Base-by-base conservation (phyloP, 2,888 invertebrate genomes). In the Thymelicus sylvestris region DNA sequence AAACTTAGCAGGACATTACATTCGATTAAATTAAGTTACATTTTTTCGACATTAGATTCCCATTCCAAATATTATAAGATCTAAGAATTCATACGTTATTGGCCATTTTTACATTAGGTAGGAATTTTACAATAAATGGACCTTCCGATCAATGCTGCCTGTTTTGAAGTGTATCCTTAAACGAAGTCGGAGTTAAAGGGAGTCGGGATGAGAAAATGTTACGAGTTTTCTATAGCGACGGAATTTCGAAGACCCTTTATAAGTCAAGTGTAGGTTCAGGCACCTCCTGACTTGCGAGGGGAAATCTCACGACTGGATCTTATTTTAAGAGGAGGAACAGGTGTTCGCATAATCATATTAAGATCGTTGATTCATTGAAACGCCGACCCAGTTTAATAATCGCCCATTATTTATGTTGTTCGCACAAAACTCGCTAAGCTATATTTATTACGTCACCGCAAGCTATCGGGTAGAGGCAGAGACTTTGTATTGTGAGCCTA, bases 191-290 rank as follows among this genome's bases (percentile, higher is more conserved):
- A 31, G 31, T 31, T 55, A 13, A 38, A 47, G 41, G 10, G 47
- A 48, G 24, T 38, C 10, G 38, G 52, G 10, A 48, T 55, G 57
- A 63, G 47, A 64, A 69, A 64, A 64, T 69, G 67, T 74, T 73
- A 72, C 66, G 61, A 74, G 67, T 68, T 73, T 76, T 73, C 76
- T 77, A 38, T 77, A 74, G 70, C 71, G 75, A 74, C 76, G 74
- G 74, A 64, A 72, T 73, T 74, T 75, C 72, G 75, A 85, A 81
- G 74, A 80, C 72, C 72, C 86, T 87, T 67, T 57, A 67, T 63
- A 72, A 83, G 86, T 86, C 86, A 82, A 87, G 86, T 77, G 81
- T 75, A 77, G 81, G 83, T 83, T 83, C 83, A 77, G 75, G 72
- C 67, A 44, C 12, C 10, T 8, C 12, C 44, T 48, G 72, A 72